Conservation (phyloP, 1,140 invertebrate genomes). For the Alviniconcha marisindica region DNA sequence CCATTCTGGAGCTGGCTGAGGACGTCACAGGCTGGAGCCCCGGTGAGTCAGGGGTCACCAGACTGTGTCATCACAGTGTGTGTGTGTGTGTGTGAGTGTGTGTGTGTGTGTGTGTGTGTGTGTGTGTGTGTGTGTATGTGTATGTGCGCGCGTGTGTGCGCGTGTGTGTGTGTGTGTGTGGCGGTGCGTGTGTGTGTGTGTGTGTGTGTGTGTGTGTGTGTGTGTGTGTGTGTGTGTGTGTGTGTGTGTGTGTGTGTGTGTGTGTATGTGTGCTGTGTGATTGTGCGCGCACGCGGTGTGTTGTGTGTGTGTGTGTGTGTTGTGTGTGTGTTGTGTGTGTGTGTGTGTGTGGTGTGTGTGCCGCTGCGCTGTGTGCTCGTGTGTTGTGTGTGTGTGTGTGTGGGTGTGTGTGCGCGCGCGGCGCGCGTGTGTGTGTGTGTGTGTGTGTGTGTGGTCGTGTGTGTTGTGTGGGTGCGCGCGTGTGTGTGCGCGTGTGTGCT, state of each 20-base stretch:
- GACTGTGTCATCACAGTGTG: too few relatives aligned
- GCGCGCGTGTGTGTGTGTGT: too few relatives aligned
- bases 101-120: not conserved
- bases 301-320: too few relatives aligned
- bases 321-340: too few relatives aligned
- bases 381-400: too few relatives aligned
- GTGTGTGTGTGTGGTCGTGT: too few relatives aligned
- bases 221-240: not conserved
- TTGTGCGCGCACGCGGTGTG: too few relatives aligned
- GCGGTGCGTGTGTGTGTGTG: not conserved
- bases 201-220: not conserved
- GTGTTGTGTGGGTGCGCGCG: not conserved
- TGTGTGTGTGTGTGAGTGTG: too few relatives aligned
- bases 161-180: not conserved
- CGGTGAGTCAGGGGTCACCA: not conserved
- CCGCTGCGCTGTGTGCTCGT: too few relatives aligned
- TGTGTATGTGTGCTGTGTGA: not conserved
- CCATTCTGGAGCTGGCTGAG: constrained; percentile 33
- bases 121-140: not conserved
- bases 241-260: not conserved
- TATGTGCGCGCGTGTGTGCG: not conserved
- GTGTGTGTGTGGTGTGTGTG: too few relatives aligned
- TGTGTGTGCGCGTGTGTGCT: not conserved
- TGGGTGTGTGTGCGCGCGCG: too few relatives aligned
- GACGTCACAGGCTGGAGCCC: not conserved